phyloP scores from a whole-genome alignment of 92 coral and sea anemone genomes.

The Paramuricea clavata region DNA sequence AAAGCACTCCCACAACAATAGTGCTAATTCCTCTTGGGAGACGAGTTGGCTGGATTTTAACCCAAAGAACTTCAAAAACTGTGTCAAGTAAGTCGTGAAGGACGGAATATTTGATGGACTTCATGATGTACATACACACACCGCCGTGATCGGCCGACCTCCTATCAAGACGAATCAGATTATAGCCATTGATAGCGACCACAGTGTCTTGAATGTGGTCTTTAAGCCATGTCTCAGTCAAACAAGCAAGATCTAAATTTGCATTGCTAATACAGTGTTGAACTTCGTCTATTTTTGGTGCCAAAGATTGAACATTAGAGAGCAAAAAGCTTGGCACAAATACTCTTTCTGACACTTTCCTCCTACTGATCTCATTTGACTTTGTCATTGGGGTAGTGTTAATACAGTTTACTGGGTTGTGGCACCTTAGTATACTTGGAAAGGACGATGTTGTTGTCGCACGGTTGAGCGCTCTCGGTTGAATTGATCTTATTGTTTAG shows the following conservation, averaged over 20 bases:
- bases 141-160: slow-evolving; percentile 36
- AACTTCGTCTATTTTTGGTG: slow-evolving; percentile 48
- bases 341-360: slow-evolving; percentile 39
- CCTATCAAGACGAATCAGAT: slow-evolving; percentile 36
- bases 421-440: slow-evolving; percentile 40
- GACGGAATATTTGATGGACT: neutral
- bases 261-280: slow-evolving; percentile 33
- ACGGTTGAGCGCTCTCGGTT: slow-evolving; percentile 38
- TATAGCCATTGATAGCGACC: slow-evolving; percentile 30
- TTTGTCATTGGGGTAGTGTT: slow-evolving; percentile 15
- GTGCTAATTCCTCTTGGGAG: slow-evolving; percentile 39
- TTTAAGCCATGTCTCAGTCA: slow-evolving; percentile 62
- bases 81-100: slow-evolving; percentile 8
- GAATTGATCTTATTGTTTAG: slow-evolving; percentile 31
- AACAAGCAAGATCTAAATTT: slow-evolving; percentile 50
- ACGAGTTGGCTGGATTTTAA: slow-evolving; percentile 24
- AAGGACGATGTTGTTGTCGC: slow-evolving; percentile 35
- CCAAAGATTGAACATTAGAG: slow-evolving; percentile 49
- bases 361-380: slow-evolving; percentile 43
- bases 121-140: slow-evolving; percentile 43
- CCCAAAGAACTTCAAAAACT: slow-evolving; percentile 44
- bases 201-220: slow-evolving; percentile 33
- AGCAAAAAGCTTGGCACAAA: slow-evolving; percentile 53
- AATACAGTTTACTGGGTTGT: slow-evolving; percentile 59
- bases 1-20: slow-evolving; percentile 17